A percentile compares a stretch with the other conserved stretches of the same genome.
Conservation (phyloP, 2,888 invertebrate species). For the Hermaeophaga mercurialis region DNA sequence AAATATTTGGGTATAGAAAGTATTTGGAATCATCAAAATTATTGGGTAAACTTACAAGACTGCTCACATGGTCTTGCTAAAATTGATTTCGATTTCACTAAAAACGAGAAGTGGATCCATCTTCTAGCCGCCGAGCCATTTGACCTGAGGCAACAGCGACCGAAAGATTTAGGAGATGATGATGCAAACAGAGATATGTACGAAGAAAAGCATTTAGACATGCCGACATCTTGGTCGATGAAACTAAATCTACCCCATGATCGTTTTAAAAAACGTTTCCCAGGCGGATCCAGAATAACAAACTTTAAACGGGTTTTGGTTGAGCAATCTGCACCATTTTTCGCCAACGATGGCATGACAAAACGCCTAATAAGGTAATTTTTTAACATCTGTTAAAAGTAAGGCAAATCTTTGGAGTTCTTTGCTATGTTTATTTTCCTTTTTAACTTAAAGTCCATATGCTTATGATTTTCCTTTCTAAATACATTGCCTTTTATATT, state of each 20-base stretch:
- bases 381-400: no score
- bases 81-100: constrained; percentile 67
- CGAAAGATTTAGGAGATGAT: constrained; percentile 59
- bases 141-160: constrained; percentile 52
- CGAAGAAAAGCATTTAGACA: constrained; percentile 74
- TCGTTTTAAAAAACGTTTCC: constrained; percentile 69
- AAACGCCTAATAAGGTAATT: constrained; percentile 64
- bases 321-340: constrained; percentile 80
- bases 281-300: constrained; percentile 66
- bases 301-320: constrained; percentile 76
- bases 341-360: constrained; percentile 73
- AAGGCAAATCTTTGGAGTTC: no score
- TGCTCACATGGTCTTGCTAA: constrained; percentile 59
- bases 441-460: no score
- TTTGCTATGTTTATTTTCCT: no score
- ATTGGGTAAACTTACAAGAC: constrained; percentile 74
- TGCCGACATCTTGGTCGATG: constrained; percentile 77
- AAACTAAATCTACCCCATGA: constrained; percentile 66
- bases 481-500: no score
- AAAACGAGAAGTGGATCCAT: constrained; percentile 72
- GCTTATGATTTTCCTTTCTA: no score
- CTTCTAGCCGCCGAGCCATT: constrained; percentile 73
- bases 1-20: constrained; percentile 81
- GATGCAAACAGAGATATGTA: constrained; percentile 58
- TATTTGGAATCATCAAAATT: constrained; percentile 86